Evolutionary conservation across 2,797 vertebrate species (phyloP).

Genomic region (Margarornis squamiger): DNA sequence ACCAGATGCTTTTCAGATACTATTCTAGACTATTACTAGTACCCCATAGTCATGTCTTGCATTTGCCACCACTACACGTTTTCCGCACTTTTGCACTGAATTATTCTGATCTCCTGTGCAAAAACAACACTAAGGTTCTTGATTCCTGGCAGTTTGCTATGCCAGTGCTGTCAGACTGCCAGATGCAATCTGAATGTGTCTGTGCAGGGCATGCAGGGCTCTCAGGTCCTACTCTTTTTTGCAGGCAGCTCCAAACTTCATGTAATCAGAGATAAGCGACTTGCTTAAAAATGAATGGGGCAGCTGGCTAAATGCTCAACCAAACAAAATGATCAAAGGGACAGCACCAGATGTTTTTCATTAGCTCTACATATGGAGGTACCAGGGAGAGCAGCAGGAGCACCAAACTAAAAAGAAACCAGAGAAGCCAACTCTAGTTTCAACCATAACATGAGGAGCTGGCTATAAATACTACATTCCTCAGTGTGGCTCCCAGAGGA

Average conservation of each 20-base stretch:
- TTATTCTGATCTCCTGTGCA: not conserved
- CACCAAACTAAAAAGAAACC: constrained; percentile 69
- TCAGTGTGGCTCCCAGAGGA: constrained; percentile 44
- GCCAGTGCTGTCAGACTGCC: not conserved
- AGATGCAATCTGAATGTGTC: not conserved
- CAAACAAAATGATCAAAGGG: constrained; percentile 73
- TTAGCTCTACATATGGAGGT: constrained; percentile 60
- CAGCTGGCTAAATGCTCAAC: constrained; percentile 74
- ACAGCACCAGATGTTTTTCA: constrained; percentile 76
- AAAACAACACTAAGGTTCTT: not conserved
- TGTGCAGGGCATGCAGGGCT: not conserved
- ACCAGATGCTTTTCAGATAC: constrained; percentile 12
- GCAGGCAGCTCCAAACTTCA: constrained; percentile 29
- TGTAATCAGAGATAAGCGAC: constrained; percentile 66
- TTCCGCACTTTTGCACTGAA: not conserved
- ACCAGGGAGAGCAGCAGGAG: constrained; percentile 70
- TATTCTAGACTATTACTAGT: not conserved
- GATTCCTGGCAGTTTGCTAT: not conserved
- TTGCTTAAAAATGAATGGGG: constrained; percentile 69
- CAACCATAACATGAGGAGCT: constrained; percentile 69
- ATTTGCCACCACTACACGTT: not conserved
- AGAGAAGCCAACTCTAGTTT: constrained; percentile 74
- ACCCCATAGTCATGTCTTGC: not conserved
- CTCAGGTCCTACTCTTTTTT: not conserved
- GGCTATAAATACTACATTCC: constrained; percentile 70